phyloP scores from a whole-genome alignment of 2,113 vertebrate species.

The Rhipidura dahli region DNA sequence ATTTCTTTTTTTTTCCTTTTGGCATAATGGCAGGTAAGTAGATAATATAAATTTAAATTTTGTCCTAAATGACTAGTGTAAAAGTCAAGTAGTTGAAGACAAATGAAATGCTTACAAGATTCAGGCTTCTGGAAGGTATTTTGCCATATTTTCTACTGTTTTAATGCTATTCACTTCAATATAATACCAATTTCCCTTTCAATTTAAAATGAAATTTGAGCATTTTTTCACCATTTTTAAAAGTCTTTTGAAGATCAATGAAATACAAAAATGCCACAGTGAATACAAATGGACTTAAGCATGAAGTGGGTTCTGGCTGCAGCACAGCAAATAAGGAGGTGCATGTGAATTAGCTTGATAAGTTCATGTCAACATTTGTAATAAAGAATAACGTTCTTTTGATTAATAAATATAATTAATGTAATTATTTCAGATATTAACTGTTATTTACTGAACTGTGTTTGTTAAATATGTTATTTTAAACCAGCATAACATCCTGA shows the following conservation, averaged over 20 bases:
- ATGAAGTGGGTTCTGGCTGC: background rate
- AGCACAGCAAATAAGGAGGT: background rate
- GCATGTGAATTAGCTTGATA: background rate
- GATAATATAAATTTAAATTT: background rate
- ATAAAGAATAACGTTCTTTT: background rate
- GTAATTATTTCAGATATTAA: background rate
- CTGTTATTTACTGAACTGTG: background rate
- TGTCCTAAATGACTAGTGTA: background rate
- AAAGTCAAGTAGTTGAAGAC: background rate
- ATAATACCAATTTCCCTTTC: background rate
- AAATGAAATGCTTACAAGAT: background rate
- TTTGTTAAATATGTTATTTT: background rate
- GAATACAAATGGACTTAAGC: background rate
- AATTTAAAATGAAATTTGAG: background rate
- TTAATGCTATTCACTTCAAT: background rate
- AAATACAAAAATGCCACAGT: background rate
- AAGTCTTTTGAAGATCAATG: background rate
- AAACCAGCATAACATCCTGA: background rate
- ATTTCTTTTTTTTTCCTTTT: background rate
- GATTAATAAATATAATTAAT: background rate
- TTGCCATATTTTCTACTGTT: background rate
- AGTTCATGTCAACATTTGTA: background rate
- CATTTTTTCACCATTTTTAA: background rate
- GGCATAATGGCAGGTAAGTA: background rate
- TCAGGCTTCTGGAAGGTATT: background rate